Evolutionary conservation across 1,140 invertebrate species (phyloP).

Genomic region (Drosophila sturtevanti): DNA sequence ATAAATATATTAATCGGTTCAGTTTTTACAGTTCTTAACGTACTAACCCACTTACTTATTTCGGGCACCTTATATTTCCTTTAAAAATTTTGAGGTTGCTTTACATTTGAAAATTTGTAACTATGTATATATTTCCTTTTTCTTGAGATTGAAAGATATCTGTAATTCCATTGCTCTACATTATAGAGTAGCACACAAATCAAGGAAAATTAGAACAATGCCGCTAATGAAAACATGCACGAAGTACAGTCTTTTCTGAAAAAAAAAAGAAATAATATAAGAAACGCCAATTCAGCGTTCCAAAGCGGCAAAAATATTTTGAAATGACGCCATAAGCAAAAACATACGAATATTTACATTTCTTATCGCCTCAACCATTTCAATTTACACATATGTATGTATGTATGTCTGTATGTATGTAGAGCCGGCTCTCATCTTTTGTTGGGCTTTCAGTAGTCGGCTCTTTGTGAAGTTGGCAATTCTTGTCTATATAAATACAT

Average conservation of each 20-base stretch:
- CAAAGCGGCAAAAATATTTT: not conserved
- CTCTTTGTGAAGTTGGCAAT: conserved; percentile 37
- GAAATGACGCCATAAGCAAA: conserved; percentile 23
- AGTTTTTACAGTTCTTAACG: too few relatives aligned
- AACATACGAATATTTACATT: conserved; percentile 54
- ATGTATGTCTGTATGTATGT: too few relatives aligned
- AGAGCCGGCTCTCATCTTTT: conserved; percentile 5
- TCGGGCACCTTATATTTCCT: too few relatives aligned
- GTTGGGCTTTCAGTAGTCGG: conserved; percentile 27
- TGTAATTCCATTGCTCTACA: conserved; percentile 52
- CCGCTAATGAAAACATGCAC: conserved; percentile 62
- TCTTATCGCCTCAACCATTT: conserved; percentile 60
- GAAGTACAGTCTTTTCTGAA: not conserved
- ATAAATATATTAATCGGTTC: too few relatives aligned
- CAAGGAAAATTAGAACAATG: conserved; percentile 56
- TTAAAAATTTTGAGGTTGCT: too few relatives aligned
- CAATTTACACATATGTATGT: conserved; percentile 74
- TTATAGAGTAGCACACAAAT: conserved; percentile 25
- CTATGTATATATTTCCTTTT: not conserved
- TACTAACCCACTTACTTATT: too few relatives aligned
- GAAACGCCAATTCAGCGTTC: conserved; percentile 26
- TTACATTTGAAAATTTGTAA: too few relatives aligned
- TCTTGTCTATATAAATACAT: conserved; percentile 15
- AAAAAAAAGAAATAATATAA: not conserved
- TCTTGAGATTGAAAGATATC: not conserved